Conservation (phyloP, 2,113 vertebrate species). For the Paraplagusia blochii region DNA sequence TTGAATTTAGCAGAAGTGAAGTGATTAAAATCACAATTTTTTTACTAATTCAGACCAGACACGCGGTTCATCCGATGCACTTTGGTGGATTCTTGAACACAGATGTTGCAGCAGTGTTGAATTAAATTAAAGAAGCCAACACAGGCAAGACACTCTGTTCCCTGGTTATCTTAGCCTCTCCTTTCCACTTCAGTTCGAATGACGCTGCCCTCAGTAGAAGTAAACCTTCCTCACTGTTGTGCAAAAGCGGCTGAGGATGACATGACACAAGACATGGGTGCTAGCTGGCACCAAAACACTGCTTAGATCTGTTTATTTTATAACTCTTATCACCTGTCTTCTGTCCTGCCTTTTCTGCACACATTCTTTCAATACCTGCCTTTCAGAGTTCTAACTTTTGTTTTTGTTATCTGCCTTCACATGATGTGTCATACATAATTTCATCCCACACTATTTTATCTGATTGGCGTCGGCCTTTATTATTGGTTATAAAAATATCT, state of each 20-base stretch:
- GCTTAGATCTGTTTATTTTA: not conserved
- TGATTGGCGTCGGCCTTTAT: conserved; percentile 14
- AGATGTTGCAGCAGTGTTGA: no score
- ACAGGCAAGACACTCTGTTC: conserved; percentile 18
- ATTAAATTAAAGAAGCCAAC: not conserved
- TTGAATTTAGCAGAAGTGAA: no score
- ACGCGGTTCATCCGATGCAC: no score
- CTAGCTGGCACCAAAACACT: conserved; percentile 6
- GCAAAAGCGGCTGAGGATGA: conserved; percentile 21
- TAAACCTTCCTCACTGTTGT: conserved; percentile 39
- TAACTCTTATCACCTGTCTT: not conserved
- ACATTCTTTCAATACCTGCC: not conserved
- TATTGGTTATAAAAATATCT: conserved; percentile 30
- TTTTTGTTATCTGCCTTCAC: conserved; percentile 20
- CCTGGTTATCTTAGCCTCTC: conserved; percentile 9
- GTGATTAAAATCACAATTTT: no score
- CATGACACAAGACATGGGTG: conserved; percentile 1
- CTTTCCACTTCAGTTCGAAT: conserved; percentile 20
- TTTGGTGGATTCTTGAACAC: no score
- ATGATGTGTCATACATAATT: conserved; percentile 31
- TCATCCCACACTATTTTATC: conserved; percentile 1
- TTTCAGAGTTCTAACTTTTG: not conserved
- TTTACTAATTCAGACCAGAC: no score
- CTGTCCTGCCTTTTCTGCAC: not conserved
- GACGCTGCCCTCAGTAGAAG: conserved; percentile 35